Evolutionary conservation across 2,113 vertebrate species (phyloP).

Genomic region (Marmota monax): DNA sequence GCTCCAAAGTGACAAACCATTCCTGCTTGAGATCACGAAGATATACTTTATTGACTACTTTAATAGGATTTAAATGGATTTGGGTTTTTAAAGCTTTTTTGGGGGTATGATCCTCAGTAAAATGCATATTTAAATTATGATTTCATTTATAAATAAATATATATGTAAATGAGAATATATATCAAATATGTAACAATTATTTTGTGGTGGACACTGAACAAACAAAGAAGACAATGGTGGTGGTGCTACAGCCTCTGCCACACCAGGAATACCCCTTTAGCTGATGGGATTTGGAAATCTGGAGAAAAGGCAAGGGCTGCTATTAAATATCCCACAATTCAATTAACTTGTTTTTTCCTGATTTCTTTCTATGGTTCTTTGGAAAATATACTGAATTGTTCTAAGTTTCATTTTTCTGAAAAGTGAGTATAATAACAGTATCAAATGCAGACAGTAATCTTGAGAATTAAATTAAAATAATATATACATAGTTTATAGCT

Average conservation of each 20-base stretch:
- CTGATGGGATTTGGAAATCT: neutral
- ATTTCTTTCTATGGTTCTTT: neutral
- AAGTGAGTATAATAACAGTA: neutral
- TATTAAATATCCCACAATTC: no score
- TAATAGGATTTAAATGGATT: neutral
- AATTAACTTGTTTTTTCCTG: no score
- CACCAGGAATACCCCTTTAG: neutral
- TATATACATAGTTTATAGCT: neutral
- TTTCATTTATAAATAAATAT: neutral
- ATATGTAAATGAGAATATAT: neutral
- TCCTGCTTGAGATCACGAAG: neutral
- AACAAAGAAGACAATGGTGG: neutral
- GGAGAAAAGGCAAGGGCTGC: no score
- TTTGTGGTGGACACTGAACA: neutral
- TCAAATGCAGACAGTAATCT: rapidly evolving
- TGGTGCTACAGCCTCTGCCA: neutral
- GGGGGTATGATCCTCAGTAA: neutral
- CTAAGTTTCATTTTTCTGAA: neutral
- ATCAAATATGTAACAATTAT: neutral
- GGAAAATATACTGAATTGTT: neutral
- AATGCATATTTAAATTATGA: neutral
- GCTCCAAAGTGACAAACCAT: neutral
- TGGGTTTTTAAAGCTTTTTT: neutral
- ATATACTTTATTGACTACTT: neutral
- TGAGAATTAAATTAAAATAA: neutral